Conservation (phyloP, 2,113 vertebrate species). For the Aphyosemion australe region DNA sequence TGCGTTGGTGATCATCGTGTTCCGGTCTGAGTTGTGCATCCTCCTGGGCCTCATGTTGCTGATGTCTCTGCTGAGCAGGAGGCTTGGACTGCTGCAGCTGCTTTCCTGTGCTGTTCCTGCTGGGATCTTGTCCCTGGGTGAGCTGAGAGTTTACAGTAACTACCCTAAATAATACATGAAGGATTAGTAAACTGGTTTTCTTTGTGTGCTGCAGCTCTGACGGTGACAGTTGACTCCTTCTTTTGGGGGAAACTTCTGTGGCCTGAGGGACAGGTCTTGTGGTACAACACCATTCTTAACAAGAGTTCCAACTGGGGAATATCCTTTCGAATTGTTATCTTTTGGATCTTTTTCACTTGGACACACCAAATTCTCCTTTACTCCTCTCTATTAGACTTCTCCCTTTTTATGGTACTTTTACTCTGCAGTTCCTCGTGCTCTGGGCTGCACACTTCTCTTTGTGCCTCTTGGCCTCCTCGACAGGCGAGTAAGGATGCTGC, state of each 20-base stretch:
- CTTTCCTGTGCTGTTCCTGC: conserved; percentile 85
- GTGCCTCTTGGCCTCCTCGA: conserved; percentile 87
- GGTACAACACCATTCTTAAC: conserved; percentile 94
- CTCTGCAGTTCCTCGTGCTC: conserved; percentile 89
- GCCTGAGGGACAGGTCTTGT: conserved; percentile 95
- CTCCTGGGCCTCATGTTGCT: conserved; percentile 89
- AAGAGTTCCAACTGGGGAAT: conserved; percentile 97
- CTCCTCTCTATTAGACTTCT: conserved; percentile 81
- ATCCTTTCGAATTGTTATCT: conserved; percentile 82
- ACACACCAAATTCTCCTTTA: conserved; percentile 79
- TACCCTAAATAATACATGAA: neutral
- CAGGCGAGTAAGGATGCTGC: conserved; percentile 78
- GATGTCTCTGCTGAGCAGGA: conserved; percentile 79
- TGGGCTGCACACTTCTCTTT: conserved; percentile 87
- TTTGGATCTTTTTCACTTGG: neutral
- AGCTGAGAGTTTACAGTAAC: conserved; percentile 50
- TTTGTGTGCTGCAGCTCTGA: conserved; percentile 80
- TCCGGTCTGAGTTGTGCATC: conserved; percentile 90
- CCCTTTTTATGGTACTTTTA: conserved; percentile 97
- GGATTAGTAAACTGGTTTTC: neutral
- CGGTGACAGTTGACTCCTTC: conserved; percentile 86
- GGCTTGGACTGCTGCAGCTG: conserved; percentile 75
- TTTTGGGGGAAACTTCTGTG: conserved; percentile 90
- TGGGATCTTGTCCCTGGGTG: conserved; percentile 86
- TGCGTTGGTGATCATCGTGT: conserved; percentile 88